A percentile compares a stretch with the other conserved stretches of the same genome.
These are phyloP conservation scores for Perca schrenkii DNA, from an alignment of 2,113 vertebrate species.

Conservation along the genomic window DNA sequence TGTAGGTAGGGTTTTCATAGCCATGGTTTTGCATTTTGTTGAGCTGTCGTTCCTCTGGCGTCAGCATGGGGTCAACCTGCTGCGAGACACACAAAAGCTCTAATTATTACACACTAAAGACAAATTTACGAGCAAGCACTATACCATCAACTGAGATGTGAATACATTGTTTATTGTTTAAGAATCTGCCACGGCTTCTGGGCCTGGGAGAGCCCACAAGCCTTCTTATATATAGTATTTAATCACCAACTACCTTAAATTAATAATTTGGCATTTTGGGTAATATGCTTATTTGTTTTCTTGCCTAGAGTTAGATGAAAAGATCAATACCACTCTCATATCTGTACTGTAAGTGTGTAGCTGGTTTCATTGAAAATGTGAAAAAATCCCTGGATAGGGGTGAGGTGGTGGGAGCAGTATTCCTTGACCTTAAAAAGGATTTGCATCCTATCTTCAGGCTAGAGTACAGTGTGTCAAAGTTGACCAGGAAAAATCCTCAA, in stretches of 20 bases:
- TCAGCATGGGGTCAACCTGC: conserved; percentile 89
- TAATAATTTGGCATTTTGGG: not conserved
- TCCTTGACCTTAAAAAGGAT: no score
- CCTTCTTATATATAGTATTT: not conserved
- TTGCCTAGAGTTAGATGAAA: not conserved
- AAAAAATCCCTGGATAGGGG: no score
- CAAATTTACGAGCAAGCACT: not conserved
- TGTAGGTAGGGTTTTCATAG: conserved; percentile 90
- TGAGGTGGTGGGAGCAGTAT: no score
- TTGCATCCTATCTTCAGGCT: no score
- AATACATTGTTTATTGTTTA: not conserved
- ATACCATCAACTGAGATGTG: not conserved
- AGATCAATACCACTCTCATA: not conserved
- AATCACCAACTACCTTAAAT: not conserved
- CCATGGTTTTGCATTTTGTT: conserved; percentile 91
- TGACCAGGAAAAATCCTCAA: no score
- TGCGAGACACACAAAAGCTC: conserved; percentile 41
- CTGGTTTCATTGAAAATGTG: not conserved
- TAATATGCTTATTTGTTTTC: not conserved
- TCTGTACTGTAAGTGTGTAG: not conserved
- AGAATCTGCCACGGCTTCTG: not conserved
- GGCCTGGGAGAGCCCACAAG: not conserved
- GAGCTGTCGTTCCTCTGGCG: conserved; percentile 88
- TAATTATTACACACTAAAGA: conserved; percentile 32
- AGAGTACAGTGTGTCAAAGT: no score